A percentile compares a stretch with the other conserved stretches of the same genome.
phyloP scores from a whole-genome alignment of 1,140 invertebrate species.

The Zeugodacus cucurbitae region DNA sequence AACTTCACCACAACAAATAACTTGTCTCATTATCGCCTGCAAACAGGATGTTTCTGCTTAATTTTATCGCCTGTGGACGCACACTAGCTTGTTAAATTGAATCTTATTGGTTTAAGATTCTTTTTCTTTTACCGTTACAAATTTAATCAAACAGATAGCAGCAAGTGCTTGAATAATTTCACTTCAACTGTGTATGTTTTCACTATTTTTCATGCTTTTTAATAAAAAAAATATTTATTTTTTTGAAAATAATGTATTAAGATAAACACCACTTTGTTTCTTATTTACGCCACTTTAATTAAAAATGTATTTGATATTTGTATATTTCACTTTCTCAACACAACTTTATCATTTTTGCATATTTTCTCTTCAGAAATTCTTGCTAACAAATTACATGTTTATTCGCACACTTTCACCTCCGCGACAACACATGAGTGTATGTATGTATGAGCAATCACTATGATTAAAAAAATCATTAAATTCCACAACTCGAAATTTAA shows the following conservation, averaged over 20 bases:
- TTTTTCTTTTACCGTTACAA: not conserved
- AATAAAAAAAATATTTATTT: not conserved
- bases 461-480: too few relatives aligned
- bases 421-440: not conserved
- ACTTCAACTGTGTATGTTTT: not conserved
- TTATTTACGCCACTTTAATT: not conserved
- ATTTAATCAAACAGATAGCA: not conserved
- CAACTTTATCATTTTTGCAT: too few relatives aligned
- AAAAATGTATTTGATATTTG: not conserved
- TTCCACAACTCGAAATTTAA: too few relatives aligned
- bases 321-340: not conserved
- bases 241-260: not conserved
- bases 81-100: too few relatives aligned
- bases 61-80: not conserved
- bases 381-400: not conserved
- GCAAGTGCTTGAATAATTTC: not conserved
- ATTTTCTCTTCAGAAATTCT: not conserved
- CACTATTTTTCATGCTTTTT: too few relatives aligned
- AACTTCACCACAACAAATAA: not conserved
- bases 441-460: too few relatives aligned
- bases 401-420: not conserved
- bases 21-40: not conserved
- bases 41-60: conserved; percentile 29
- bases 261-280: not conserved
- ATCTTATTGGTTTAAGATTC: too few relatives aligned